Base-by-base conservation (phyloP, 1,140 invertebrate genomes). In the Caenorhabditis remanei region DNA sequence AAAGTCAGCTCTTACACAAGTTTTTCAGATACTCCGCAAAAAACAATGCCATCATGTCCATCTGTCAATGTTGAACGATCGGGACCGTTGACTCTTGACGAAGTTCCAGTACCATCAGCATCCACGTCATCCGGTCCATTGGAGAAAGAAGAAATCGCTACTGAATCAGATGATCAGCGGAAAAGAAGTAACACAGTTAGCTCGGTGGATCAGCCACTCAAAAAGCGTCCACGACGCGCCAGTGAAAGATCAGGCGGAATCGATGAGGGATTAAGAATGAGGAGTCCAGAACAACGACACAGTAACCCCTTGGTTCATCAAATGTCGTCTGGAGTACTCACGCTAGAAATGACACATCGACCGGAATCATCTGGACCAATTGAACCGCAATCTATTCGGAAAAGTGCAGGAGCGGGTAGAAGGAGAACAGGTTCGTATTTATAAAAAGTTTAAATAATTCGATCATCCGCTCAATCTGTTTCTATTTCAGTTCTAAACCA, bases 11-110 rank as follows among this genome's bases (percentile, higher is more conserved):
- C 14, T 8, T 11, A 40, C 21, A 79, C 40, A 46, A 19, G 11
- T 13, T 32, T 32, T 32, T 32, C 32, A 32, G 32, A 32, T 32
- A 32, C 32, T 46, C 71, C 46, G 11, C 32, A 32, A 32, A 32
- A 32, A 32, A 32, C 21, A 21, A 50, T 13, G 8, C 21, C 40
- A 4, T 11, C 24, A 13, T 71, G 19, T 41, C 24, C 71, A 19
- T 13, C 71, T 7, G 41, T 4, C n/a, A 11, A n/a, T 32, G 9
- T 79, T 11, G 43, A 16, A 13, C 71, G 19, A 11, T 79, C 71
- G 3, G 71, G 71, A 79, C 71, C 71, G 2, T 46, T 79, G 1
- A 79, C 71, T 24, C 71, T 79, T 24, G 61, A 24, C 19, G 61
- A 63, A 40, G 61, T 63, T 24, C 61, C 61, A 3, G 1, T 58